Base-by-base conservation (phyloP, 2,797 vertebrate species). In the Gymnopithys bicolor region DNA sequence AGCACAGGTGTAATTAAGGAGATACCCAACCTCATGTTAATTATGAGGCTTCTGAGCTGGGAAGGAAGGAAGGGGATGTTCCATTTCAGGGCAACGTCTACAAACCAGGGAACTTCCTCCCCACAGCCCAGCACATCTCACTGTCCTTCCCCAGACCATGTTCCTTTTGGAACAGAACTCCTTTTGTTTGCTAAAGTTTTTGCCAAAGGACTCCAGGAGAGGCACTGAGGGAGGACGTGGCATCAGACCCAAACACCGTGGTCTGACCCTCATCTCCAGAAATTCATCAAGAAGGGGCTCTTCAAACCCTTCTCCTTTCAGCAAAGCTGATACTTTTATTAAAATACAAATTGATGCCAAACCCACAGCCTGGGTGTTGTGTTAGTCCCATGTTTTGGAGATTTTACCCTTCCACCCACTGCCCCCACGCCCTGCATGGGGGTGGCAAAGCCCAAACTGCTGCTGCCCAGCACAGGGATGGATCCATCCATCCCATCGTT, bases 61-160 rank as follows among this genome's bases (percentile, higher is more conserved):
- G 41, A 74, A 16, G 33, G n/a, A 78, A 78, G 46, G 46, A 78
- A 78, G 51, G 46, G 43, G 33, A 58, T 30, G 28, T 41, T 79
- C 32, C 4, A 0, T 39, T 67, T 37, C 52, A 28, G 35, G 41
- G 25, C 9, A 48, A 35, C 22, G 15, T 11, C 53, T 13, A 41
- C 41, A 19, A 43, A 48, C 3, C 3, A 25, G 28, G 41, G 53
- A 93, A 55, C 1, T 55, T 51, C 5, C 10, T 24, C 30, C 66
- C 16, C 21, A 5, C 14, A 80, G 9, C 5, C 12, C 35, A 49
- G 49, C 43, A 5, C 0, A 0, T 8, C 49, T 21, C 0, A 0
- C 23, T 17, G 23, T n/a, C 9, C 41, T 48, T 28, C 35, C 46
- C 49, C 32, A 71, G 59, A 56, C 18, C 48, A 35, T 27, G 2